Percentiles rank a stretch among this genome's conserved stretches.
phyloP scores from a whole-genome alignment of 2,113 vertebrate genomes.

The Corythornis cristatus region DNA sequence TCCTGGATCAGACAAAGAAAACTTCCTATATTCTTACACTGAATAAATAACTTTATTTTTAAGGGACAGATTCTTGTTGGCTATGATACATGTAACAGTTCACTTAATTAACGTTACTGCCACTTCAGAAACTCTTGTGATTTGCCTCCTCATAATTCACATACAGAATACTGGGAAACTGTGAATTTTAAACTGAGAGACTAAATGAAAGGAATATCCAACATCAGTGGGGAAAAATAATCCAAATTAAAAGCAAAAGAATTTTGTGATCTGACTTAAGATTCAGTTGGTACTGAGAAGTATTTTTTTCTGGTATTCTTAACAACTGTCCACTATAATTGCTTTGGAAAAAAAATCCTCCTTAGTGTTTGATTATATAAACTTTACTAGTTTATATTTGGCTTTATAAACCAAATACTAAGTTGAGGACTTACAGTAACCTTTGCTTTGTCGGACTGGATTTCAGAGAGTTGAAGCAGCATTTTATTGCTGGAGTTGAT shows the following conservation, averaged over 20 bases:
- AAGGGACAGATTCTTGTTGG: background rate
- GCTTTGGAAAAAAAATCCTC: background rate
- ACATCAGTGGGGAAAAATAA: background rate
- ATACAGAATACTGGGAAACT: background rate
- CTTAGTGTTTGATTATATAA: background rate
- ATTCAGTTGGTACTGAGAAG: background rate
- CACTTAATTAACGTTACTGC: background rate
- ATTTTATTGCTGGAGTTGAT: background rate
- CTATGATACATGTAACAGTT: background rate
- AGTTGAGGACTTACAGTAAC: background rate
- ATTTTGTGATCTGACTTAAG: background rate
- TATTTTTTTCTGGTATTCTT: constrained; percentile 6
- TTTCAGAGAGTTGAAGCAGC: background rate
- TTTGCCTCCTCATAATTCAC: background rate
- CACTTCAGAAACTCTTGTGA: background rate
- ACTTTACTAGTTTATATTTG: background rate
- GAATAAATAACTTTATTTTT: background rate
- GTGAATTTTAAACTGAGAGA: background rate
- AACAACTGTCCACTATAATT: background rate
- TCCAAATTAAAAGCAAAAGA: background rate
- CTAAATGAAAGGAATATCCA: background rate
- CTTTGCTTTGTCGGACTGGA: background rate
- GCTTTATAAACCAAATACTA: background rate
- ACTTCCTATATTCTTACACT: background rate
- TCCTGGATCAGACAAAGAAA: background rate